These are phyloP conservation scores for Ceratotherium simum DNA, from an alignment of 2,113 vertebrate genomes.

Conservation along the genomic window DNA sequence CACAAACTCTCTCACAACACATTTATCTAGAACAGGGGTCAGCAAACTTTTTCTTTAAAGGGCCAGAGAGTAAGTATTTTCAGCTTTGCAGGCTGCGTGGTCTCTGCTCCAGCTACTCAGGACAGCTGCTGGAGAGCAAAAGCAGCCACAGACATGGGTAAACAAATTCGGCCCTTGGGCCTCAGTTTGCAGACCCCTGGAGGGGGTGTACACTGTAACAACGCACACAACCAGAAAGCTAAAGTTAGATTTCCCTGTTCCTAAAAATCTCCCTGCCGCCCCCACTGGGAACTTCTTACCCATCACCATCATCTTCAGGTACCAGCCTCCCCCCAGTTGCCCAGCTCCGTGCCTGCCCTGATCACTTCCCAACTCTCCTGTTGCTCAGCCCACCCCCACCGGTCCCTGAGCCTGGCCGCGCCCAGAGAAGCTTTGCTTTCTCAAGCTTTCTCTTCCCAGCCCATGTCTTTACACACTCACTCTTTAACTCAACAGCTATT, in stretches of 20 bases:
- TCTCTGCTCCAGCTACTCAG: neutral
- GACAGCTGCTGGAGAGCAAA: neutral
- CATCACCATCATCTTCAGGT: neutral
- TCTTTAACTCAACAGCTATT: neutral
- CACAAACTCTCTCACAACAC: neutral
- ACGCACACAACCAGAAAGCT: neutral
- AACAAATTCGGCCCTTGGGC: fast-evolving
- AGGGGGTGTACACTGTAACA: neutral
- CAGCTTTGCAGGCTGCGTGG: neutral
- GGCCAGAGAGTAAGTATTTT: neutral
- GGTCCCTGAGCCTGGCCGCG: neutral
- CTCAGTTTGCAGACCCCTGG: neutral
- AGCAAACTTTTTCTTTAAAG: neutral
- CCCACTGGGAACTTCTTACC: neutral
- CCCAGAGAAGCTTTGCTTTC: neutral
- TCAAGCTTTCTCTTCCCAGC: neutral
- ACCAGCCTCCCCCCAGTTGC: neutral
- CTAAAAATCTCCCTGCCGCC: neutral
- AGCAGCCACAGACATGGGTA: neutral
- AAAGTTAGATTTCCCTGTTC: neutral
- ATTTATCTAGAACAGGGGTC: neutral
- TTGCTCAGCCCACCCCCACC: neutral
- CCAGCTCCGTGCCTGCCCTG: neutral
- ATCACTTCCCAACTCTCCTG: neutral
- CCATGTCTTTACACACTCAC: neutral